A percentile compares a stretch with the other conserved stretches of the same genome.
Evolutionary conservation across 2,113 vertebrate species (phyloP).

Genomic region (Nestor notabilis): DNA sequence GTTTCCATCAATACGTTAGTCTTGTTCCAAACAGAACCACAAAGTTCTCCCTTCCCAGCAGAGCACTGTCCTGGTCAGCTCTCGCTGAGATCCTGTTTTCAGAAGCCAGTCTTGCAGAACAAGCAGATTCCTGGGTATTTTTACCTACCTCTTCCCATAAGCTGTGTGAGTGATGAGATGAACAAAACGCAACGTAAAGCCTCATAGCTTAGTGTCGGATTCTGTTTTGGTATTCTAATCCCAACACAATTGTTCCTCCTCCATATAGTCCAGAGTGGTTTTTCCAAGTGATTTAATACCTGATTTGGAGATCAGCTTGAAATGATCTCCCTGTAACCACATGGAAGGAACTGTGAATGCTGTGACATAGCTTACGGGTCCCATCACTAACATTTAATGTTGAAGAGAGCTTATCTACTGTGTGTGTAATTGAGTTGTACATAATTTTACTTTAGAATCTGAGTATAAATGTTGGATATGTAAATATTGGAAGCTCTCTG

Average conservation of each 20-base stretch:
- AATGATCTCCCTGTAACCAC: neutral
- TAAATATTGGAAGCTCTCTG: neutral
- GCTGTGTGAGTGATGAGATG: fast-evolving
- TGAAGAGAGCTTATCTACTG: neutral
- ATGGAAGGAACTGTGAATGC: neutral
- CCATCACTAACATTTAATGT: neutral
- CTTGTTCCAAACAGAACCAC: neutral
- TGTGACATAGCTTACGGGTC: fast-evolving
- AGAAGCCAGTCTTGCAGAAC: neutral
- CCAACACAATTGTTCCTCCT: neutral
- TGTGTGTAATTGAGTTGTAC: neutral
- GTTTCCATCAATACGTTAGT: neutral
- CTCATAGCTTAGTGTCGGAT: fast-evolving
- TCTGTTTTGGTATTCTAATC: neutral
- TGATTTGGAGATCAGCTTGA: neutral
- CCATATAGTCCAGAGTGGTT: neutral
- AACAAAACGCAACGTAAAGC: neutral
- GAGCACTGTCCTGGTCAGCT: neutral
- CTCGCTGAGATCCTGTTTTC: neutral
- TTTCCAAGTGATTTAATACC: neutral
- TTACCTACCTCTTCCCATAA: neutral
- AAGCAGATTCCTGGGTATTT: neutral
- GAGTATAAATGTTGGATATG: neutral
- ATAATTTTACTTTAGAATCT: neutral
- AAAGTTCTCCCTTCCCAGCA: slow-evolving; percentile 1